phyloP scores from a whole-genome alignment of 2,797 vertebrate species.

The Vespertilio murinus region DNA sequence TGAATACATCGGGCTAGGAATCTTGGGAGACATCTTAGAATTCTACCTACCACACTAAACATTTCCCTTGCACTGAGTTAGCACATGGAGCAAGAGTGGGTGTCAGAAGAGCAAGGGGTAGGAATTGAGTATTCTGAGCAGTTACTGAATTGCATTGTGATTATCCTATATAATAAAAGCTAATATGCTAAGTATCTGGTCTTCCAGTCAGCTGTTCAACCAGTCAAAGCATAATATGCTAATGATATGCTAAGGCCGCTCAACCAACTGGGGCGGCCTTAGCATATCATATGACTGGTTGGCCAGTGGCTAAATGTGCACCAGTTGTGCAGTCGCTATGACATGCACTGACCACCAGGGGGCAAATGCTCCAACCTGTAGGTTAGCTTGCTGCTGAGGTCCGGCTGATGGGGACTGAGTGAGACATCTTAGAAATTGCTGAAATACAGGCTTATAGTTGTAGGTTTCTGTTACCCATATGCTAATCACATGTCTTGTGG shows the following conservation, averaged over 20 bases:
- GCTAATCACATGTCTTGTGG: not conserved
- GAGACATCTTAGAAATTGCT: slow-evolving; percentile 31
- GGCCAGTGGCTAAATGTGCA: too few relatives aligned
- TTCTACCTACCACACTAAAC: not conserved
- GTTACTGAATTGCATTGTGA: slow-evolving; percentile 36
- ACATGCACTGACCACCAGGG: too few relatives aligned
- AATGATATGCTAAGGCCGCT: too few relatives aligned
- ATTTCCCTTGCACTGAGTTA: slow-evolving; percentile 27
- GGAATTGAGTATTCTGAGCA: not conserved
- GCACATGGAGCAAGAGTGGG: not conserved
- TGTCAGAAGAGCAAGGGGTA: slow-evolving; percentile 8
- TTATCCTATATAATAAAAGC: not conserved
- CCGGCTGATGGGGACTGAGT: too few relatives aligned
- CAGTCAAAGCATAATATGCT: too few relatives aligned
- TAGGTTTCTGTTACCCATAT: slow-evolving; percentile 29
- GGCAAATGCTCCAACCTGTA: too few relatives aligned
- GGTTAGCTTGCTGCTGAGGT: too few relatives aligned
- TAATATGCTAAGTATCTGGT: too few relatives aligned
- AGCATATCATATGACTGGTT: too few relatives aligned
- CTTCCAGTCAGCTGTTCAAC: too few relatives aligned
- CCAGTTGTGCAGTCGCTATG: too few relatives aligned
- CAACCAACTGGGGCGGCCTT: too few relatives aligned
- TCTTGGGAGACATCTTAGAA: slow-evolving; percentile 12
- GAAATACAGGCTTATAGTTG: not conserved
- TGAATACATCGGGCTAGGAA: not conserved